Conservation (phyloP, 30 jellyfish, hydroid and myxozoan genomes). For the Phacellophora camtschatica region DNA sequence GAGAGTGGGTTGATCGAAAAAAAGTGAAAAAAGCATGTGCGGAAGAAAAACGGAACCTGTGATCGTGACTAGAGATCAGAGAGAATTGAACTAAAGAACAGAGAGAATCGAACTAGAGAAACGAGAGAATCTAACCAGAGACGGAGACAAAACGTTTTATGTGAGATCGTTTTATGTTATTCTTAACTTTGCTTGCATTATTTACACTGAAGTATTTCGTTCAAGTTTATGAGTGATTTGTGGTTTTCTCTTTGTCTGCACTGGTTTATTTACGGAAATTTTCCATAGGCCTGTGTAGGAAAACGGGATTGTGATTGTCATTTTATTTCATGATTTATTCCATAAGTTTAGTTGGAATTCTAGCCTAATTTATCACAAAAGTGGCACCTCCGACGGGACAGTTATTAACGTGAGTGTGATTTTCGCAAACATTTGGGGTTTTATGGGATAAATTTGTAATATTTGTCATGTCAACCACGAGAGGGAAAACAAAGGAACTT, state of each 20-base stretch:
- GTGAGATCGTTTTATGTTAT: neutral
- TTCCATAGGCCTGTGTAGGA: neutral
- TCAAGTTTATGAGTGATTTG: too few relatives aligned
- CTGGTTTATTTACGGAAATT: too few relatives aligned
- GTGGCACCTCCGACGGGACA: conserved; percentile 74
- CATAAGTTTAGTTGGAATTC: neutral
- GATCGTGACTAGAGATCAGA: too few relatives aligned
- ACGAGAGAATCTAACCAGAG: neutral
- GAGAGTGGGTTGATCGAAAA: neutral
- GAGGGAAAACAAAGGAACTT: conserved; percentile 41
- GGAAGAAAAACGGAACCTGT: neutral
- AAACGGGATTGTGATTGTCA: neutral
- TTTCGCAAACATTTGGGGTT: neutral
- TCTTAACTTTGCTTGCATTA: neutral
- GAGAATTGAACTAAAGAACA: too few relatives aligned
- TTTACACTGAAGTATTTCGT: neutral
- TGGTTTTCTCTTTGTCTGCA: neutral
- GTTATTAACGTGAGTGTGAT: neutral
- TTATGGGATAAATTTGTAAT: neutral
- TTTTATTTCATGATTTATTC: neutral
- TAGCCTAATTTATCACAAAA: conserved; percentile 28
- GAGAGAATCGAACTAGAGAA: too few relatives aligned
- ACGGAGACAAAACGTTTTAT: neutral
- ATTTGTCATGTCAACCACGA: conserved; percentile 37
- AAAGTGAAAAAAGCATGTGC: neutral